Evolutionary conservation across 2,113 vertebrate genomes (phyloP).

Genomic region (Eonycteris spelaea): DNA sequence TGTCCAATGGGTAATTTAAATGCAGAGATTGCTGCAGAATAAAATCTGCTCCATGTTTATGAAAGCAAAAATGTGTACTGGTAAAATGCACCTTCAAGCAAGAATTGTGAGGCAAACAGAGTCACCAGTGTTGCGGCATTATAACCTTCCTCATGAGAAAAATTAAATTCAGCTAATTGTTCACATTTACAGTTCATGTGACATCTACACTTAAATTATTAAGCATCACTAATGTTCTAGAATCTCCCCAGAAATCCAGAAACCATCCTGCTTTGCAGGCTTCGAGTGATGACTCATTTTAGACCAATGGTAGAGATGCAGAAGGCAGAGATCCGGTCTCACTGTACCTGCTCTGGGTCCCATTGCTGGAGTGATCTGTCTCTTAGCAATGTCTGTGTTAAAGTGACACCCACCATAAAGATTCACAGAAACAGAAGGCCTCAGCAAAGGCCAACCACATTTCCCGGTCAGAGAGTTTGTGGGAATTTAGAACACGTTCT

Average conservation of each 20-base stretch:
- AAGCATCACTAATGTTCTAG: constrained; percentile 37
- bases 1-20: constrained; percentile 49
- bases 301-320: background rate
- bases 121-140: background rate
- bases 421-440: background rate
- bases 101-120: constrained; percentile 8
- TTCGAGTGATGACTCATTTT: background rate
- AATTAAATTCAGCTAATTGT: constrained; percentile 22
- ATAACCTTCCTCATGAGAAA: constrained; percentile 26
- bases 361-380: background rate
- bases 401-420: background rate
- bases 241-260: constrained; percentile 26
- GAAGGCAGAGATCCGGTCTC: background rate
- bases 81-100: background rate
- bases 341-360: background rate
- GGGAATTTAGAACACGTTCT: background rate
- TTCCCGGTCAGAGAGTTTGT: background rate
- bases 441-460: background rate
- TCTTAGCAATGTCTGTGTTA: background rate
- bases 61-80: constrained; percentile 22
- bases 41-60: background rate
- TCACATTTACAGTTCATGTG: constrained; percentile 2
- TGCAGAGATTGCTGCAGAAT: constrained; percentile 1
- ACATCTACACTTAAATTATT: constrained; percentile 48
- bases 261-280: background rate